Evolutionary conservation across 2,113 vertebrate genomes (phyloP).

Genomic region (Dasyornis broadbenti): DNA sequence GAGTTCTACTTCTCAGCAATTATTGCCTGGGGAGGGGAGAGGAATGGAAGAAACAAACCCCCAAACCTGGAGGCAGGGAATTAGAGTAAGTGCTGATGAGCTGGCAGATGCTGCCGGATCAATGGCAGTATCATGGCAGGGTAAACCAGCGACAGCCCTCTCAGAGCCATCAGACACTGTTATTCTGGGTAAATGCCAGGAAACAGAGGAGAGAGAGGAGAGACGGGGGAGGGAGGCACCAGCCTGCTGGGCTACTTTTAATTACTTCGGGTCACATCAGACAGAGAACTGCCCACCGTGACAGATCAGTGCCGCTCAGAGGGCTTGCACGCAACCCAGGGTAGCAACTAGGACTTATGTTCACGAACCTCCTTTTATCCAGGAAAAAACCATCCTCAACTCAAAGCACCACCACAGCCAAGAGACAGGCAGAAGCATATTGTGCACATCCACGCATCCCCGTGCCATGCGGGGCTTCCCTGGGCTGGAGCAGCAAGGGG

Average conservation of each 20-base stretch:
- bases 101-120: conserved; percentile 22
- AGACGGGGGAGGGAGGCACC: neutral
- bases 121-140: neutral
- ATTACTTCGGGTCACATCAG: conserved; percentile 19
- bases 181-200: conserved; percentile 27
- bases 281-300: neutral
- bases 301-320: neutral
- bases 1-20: neutral
- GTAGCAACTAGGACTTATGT: neutral
- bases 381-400: neutral
- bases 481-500: neutral
- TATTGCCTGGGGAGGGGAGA: neutral
- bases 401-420: neutral
- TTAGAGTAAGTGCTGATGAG: neutral
- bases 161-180: neutral
- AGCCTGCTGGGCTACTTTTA: neutral
- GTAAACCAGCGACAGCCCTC: neutral
- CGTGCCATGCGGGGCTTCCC: neutral
- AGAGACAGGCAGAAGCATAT: neutral
- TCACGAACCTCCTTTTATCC: neutral
- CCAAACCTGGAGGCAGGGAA: neutral
- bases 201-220: neutral
- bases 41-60: neutral
- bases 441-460: neutral
- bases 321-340: neutral